Conservation (phyloP, 2,113 vertebrate species). For the Pelmatolapia mariae region DNA sequence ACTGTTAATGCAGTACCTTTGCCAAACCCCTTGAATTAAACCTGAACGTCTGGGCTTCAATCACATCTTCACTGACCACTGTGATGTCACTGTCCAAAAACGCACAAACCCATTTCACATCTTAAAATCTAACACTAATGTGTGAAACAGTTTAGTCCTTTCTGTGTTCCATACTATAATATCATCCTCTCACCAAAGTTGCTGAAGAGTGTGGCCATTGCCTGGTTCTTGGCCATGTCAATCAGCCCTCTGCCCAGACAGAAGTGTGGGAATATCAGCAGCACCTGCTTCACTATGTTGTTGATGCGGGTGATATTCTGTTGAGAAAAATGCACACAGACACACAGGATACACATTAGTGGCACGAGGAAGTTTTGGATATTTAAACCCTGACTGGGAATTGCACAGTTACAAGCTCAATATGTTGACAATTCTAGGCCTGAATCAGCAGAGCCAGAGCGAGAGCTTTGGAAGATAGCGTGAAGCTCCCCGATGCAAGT, state of each 20-base stretch:
- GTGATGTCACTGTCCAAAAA: not conserved
- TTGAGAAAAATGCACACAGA: constrained; percentile 9
- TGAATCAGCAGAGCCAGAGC: not conserved
- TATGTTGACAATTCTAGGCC: not conserved
- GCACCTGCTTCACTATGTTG: constrained; percentile 89
- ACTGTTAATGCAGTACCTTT: not conserved
- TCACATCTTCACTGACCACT: not conserved
- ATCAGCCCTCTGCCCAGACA: constrained; percentile 94
- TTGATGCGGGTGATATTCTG: constrained; percentile 87
- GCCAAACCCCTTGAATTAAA: not conserved
- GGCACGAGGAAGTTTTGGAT: not conserved
- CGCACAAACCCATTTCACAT: accelerated
- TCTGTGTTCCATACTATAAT: not conserved
- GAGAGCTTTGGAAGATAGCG: not conserved
- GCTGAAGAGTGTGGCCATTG: constrained; percentile 84
- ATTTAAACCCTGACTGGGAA: not conserved
- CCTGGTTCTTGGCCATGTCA: constrained; percentile 98
- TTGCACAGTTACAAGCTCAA: not conserved
- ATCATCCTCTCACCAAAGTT: constrained; percentile 77
- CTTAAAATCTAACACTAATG: not conserved
- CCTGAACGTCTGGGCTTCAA: not conserved
- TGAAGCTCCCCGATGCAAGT: not conserved
- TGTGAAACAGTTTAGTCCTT: not conserved
- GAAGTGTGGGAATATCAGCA: constrained; percentile 96
- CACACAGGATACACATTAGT: not conserved